Conservation (phyloP, 2,113 vertebrate genomes). For the Abramis brama region DNA sequence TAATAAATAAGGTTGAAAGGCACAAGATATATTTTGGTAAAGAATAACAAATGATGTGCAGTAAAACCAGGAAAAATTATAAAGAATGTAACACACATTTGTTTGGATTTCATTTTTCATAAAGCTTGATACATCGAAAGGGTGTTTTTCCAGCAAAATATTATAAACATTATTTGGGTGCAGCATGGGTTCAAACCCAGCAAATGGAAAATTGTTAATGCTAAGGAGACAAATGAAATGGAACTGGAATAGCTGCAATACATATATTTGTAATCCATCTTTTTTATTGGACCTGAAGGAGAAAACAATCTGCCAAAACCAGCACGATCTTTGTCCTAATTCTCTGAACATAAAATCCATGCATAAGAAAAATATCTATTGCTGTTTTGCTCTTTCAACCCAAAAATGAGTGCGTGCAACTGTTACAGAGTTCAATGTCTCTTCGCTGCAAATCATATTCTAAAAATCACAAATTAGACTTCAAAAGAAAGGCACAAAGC, state of each 20-base stretch:
- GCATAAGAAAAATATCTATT: constrained; percentile 35
- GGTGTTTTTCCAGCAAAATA: background rate
- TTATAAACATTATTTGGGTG: background rate
- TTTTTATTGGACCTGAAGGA: constrained; percentile 45
- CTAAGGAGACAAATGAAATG: constrained; percentile 12
- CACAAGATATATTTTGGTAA: too few relatives aligned
- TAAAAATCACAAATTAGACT: background rate
- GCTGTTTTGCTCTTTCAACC: constrained; percentile 44
- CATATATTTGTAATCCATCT: constrained; percentile 40
- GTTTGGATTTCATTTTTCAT: background rate
- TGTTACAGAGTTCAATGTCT: background rate
- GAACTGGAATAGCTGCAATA: constrained; percentile 16
- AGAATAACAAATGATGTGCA: background rate
- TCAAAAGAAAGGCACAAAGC: background rate
- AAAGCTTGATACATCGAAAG: background rate
- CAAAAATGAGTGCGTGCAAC: constrained; percentile 29
- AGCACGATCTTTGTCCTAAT: constrained; percentile 32
- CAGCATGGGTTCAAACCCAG: background rate
- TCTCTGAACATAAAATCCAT: constrained; percentile 5
- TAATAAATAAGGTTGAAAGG: too few relatives aligned
- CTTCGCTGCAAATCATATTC: background rate
- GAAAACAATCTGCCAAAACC: constrained; percentile 44
- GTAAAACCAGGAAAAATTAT: background rate
- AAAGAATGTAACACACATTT: background rate
- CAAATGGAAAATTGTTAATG: constrained; percentile 3